Evolutionary conservation across 2,888 invertebrate species (phyloP).

Genomic region (Drosophila macrospina): DNA sequence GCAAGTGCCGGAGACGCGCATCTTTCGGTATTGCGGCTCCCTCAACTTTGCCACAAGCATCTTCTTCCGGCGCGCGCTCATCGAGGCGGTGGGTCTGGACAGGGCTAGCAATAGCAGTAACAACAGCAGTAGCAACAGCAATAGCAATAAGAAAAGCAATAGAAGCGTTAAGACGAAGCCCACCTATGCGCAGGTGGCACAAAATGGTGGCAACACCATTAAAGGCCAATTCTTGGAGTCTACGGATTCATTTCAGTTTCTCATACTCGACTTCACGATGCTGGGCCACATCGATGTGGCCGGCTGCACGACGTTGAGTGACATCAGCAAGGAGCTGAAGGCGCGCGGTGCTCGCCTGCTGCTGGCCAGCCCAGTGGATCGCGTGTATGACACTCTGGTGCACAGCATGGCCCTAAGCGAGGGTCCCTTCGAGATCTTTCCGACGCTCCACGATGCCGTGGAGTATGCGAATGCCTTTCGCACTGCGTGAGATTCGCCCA

Average conservation of each 20-base stretch:
- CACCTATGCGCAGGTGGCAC: constrained; percentile 59
- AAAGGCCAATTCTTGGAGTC: constrained; percentile 42
- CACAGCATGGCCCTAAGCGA: constrained; percentile 84
- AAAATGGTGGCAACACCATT: constrained; percentile 49
- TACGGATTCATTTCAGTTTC: constrained; percentile 69
- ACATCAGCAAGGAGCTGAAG: constrained; percentile 86
- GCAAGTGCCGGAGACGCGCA: constrained; percentile 88
- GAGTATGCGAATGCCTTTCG: constrained; percentile 84
- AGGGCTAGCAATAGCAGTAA: constrained; percentile 12
- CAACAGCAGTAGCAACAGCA: constrained; percentile 10
- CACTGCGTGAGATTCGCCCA: constrained; percentile 70
- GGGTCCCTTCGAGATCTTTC: constrained; percentile 86
- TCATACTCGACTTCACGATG: constrained; percentile 88
- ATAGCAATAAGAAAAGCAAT: not conserved
- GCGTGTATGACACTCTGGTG: constrained; percentile 83
- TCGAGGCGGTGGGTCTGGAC: constrained; percentile 86
- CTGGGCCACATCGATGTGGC: constrained; percentile 89
- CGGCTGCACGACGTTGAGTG: constrained; percentile 87
- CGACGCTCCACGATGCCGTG: constrained; percentile 89
- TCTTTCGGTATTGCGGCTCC: constrained; percentile 89
- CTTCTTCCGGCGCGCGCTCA: constrained; percentile 87
- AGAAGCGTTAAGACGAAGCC: constrained; percentile 26
- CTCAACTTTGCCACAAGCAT: constrained; percentile 89
- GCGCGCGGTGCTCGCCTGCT: constrained; percentile 87
- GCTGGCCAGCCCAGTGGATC: constrained; percentile 87